Base-by-base conservation (phyloP, 1,140 invertebrate species). In the Drosophila quadrilineata region DNA sequence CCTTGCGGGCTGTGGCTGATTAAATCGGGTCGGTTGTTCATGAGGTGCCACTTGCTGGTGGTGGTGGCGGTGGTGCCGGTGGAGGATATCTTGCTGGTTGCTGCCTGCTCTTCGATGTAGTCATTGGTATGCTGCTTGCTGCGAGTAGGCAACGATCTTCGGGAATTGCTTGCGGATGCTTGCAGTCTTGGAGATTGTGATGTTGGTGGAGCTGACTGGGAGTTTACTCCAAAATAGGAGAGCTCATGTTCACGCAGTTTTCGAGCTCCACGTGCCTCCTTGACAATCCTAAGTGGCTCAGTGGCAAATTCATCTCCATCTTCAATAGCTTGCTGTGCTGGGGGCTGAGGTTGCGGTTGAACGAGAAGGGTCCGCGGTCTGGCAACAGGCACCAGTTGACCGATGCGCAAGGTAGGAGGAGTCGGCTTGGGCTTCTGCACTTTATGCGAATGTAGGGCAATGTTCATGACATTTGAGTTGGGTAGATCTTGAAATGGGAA, bases 201-300 rank as follows among this genome's bases (percentile, higher is more conserved):
- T 6, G 49, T 35, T 26, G 68, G 50, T 6, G 69, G 2, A 66
- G 59, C n/a, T 90, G 89, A n/a, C n/a, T n/a, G n/a, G n/a, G n/a
- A n/a, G n/a, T n/a, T n/a, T 1, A 90, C 72, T 3, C 90, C 90
- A 50, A 90, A 90, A 57, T 90, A 90, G 33, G 89, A 90, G 14
- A 90, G 79, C 63, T 90, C 90, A 8, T 90, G 90, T 12, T 90
- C 89, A 5, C 89, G 87, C 8, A 90, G 29, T 64, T 90, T 90
- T 45, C 90, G 82, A 3, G 90, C 89, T 4, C 88, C 88, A n/a
- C 85, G 84, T 6, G 88, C 71, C 41, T 89, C 88, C 29, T 88
- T 89, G 2, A 89, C 66, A 43, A 89, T 89, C 49, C 87, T 89
- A 3, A 89, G 33, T n/a, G 84, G 67, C 12, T 87, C 72, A 45